Evolutionary conservation across 2,888 invertebrate genomes (phyloP).

Genomic region (Eledone cirrhosa): DNA sequence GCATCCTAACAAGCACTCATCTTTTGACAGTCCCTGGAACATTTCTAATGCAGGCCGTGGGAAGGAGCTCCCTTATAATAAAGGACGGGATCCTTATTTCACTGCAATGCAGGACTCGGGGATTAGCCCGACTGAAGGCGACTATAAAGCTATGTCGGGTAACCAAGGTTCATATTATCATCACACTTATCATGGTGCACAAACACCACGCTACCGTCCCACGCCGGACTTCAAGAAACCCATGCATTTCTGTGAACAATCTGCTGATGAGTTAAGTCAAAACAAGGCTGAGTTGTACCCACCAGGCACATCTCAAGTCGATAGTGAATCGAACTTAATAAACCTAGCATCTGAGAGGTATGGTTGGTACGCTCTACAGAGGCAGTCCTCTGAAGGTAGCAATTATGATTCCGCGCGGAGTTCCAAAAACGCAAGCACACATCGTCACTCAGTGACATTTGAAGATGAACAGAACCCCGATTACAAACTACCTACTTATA

Average conservation of each 20-base stretch:
- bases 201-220: conserved; percentile 71
- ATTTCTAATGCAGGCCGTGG: conserved; percentile 41
- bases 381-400: conserved; percentile 61
- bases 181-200: conserved; percentile 82
- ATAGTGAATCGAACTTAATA: conserved; percentile 43
- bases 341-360: conserved; percentile 44
- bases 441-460: conserved; percentile 63
- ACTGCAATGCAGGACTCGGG: conserved; percentile 63
- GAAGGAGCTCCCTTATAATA: conserved; percentile 55
- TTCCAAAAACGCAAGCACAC: conserved; percentile 44
- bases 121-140: conserved; percentile 56
- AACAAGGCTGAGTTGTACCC: background rate
- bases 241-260: conserved; percentile 51
- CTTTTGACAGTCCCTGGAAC: background rate
- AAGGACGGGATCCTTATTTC: conserved; percentile 63
- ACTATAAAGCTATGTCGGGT: conserved; percentile 49
- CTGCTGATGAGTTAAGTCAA: background rate
- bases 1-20: conserved; percentile 53
- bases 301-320: conserved; percentile 47
- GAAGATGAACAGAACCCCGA: conserved; percentile 59
- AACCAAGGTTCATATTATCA: conserved; percentile 73
- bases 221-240: conserved; percentile 59
- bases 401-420: conserved; percentile 51
- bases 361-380: conserved; percentile 47
- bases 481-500: conserved; percentile 46